Base-by-base conservation (phyloP, 2,797 vertebrate species). In the Poeciliopsis gracilis region DNA sequence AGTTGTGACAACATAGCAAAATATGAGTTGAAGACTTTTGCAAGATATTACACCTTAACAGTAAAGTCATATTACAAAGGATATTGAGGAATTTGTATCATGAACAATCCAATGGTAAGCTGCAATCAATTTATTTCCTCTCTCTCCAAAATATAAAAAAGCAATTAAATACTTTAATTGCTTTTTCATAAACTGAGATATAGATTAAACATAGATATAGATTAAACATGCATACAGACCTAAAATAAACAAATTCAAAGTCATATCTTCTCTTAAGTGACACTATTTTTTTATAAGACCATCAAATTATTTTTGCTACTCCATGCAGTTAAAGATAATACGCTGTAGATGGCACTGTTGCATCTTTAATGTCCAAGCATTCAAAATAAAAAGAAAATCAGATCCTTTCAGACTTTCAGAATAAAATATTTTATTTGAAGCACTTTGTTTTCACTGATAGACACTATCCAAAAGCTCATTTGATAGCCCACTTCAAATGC, bases 351-450 rank as follows among this genome's bases (percentile, higher is more conserved):
- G 91, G 85, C 83, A 81, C 72, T 41, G 16, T 11, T 66, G 51
- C n/a, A 72, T 53, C 72, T 77, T 45, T 0, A 25, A 73, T 15
- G 1, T 8, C 25, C 25, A 43, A 33, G 11, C 1, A 5, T 2
- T 15, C 3, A 47, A 75, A 0, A 74, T 8, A 18, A 3, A 82
- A 49, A 76, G 11, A 59, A 59, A 69, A 77, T 43, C 51, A 73
- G 10, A 72, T 73, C 28, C 41, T 82, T 88, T 87, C 70, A 82
- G 77, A 91, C 91, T 53, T 53, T 53, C 49, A 53, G 49, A 23
- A 94, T 88, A 90, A 85, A 86, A 89, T 79, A 83, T 91, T 96
- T 96, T 95, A 96, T 96, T 96, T 92, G 84, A 91, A 95, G 89
- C 93, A 94, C 89, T 93, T 94, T 80, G 73, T 92, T 93, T 89